phyloP scores from a whole-genome alignment of 2,113 vertebrate genomes.

The Boulengeromyrus knoepffleri region DNA sequence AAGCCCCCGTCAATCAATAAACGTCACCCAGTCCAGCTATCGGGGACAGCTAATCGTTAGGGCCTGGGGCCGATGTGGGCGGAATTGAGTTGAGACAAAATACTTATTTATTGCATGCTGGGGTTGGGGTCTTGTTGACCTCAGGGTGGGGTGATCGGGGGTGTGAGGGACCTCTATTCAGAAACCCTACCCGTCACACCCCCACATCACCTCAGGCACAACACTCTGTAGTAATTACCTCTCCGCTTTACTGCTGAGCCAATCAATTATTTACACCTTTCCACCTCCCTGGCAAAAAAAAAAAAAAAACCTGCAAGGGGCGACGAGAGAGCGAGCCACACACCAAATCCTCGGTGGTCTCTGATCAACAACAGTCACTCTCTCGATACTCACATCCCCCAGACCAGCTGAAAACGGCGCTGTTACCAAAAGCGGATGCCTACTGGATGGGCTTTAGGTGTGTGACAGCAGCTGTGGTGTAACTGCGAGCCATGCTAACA shows the following conservation, averaged over 20 bases:
- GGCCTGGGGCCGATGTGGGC: background rate
- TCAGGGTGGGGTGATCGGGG: background rate
- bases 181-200: background rate
- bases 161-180: background rate
- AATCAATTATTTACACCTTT: slow-evolving; percentile 25
- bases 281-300: background rate
- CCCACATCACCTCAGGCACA: background rate
- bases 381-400: background rate
- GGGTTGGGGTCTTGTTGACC: background rate
- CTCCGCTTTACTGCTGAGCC: background rate
- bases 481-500: background rate
- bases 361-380: background rate
- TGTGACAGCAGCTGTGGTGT: background rate
- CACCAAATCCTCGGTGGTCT: background rate
- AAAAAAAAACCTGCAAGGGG: background rate
- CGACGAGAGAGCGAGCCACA: background rate
- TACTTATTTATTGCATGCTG: background rate
- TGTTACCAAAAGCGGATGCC: background rate
- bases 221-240: slow-evolving; percentile 19
- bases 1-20: slow-evolving; percentile 11
- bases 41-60: background rate
- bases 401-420: background rate
- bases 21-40: background rate
- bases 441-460: background rate
- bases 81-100: background rate